Base-by-base conservation (phyloP, 2,888 invertebrate genomes). In the Chloroclysta siterata region DNA sequence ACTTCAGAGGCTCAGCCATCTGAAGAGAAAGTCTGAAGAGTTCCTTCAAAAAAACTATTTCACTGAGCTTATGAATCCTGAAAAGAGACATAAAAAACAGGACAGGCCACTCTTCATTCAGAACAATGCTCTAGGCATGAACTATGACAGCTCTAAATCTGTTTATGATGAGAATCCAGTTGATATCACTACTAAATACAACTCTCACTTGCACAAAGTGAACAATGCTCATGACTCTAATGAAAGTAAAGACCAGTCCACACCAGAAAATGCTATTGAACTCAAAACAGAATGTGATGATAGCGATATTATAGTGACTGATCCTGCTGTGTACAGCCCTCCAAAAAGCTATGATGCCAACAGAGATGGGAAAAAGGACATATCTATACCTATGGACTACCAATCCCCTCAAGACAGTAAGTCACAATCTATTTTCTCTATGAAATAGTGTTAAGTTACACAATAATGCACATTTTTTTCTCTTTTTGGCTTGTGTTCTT, bases 21-120 rank as follows among this genome's bases (percentile, higher is more conserved):
- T 93, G 11, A 93, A 93, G 76, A 85, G 93, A 69, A 93, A 92
- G 80, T 93, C 93, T 5, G 91, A 91, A 42, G 93, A 93, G 68
- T 90, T 87, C 60, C 72, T 91, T 28, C 89, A 90, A 69, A 91
- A 89, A 73, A 89, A 84, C 66, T 93, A 89, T 70, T 92, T 89
- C 69, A 77, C 86, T 46, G 89, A 89, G 42, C 70, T 88, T 59
- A 64, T 86, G 46, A 87, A 83, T 69, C 68, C 85, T 50, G 93
- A 93, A 65, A 93, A 93, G 67, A 84, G 87, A 70, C 79, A 83
- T n/a, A 93, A 91, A 80, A 77, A 83, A 44, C 87, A 84, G 76
- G 93, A 93, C 17, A 91, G 87, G 69, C 66, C 78, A 29, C 69
- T 75, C 50, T 85, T 82, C 65, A 86, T 73, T 70, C 83, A 83